Conservation (phyloP, 2,888 invertebrate species). For the Leptopterna dolabrata region DNA sequence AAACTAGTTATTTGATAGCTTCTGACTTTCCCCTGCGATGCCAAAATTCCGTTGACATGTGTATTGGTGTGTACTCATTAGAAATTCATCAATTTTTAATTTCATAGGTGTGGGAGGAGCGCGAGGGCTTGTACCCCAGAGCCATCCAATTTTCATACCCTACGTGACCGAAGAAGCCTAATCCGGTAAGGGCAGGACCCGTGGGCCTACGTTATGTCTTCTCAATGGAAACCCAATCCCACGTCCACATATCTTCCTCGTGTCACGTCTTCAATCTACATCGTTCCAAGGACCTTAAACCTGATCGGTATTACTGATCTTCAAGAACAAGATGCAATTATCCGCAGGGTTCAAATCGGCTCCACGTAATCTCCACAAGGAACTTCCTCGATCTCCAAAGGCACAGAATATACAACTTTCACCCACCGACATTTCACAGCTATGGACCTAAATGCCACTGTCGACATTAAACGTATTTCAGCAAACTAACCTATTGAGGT, state of each 20-base stretch:
- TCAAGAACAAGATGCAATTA: background rate
- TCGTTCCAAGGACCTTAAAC: background rate
- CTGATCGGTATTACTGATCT: slow-evolving; percentile 2
- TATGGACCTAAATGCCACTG: background rate
- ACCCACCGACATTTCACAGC: background rate
- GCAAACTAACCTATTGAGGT: too few relatives aligned
- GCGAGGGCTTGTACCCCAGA: background rate
- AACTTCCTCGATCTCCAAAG: background rate
- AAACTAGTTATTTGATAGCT: too few relatives aligned
- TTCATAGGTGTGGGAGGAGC: background rate
- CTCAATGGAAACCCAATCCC: background rate
- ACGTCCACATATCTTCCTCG: background rate
- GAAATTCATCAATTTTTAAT: background rate
- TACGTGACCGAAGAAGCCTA: slow-evolving; percentile 12
- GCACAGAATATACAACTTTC: background rate
- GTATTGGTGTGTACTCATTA: too few relatives aligned
- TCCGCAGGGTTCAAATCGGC: background rate
- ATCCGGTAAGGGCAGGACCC: slow-evolving; percentile 18
- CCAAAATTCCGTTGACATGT: too few relatives aligned
- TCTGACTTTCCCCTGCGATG: too few relatives aligned
- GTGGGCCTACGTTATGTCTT: background rate
- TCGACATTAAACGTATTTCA: too few relatives aligned
- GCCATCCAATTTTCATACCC: slow-evolving; percentile 35
- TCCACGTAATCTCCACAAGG: background rate
- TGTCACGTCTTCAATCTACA: slow-evolving; percentile 11